Evolutionary conservation across 2,888 invertebrate genomes (phyloP).

Genomic region (Eristalis pertinax): DNA sequence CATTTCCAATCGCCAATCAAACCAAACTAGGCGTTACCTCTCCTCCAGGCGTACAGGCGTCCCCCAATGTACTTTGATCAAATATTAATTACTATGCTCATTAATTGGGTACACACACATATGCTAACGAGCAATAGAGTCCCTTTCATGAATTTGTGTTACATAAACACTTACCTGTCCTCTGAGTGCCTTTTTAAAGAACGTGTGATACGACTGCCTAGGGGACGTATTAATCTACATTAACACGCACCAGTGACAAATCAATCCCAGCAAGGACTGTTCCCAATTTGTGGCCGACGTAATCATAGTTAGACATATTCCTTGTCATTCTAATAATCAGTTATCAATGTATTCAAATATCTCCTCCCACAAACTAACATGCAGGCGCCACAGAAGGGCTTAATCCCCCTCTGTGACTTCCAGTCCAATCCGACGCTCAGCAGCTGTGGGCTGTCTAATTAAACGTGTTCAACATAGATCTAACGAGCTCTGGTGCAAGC

Average conservation of each 20-base stretch:
- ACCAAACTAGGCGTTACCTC: not conserved
- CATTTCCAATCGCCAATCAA: not conserved
- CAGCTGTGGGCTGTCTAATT: conserved; percentile 40
- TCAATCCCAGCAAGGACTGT: conserved; percentile 1
- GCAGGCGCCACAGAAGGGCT: not conserved
- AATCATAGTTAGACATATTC: not conserved
- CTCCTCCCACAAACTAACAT: not conserved
- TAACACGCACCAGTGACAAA: not conserved
- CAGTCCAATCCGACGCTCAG: not conserved
- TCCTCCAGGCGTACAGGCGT: not conserved
- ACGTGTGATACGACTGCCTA: not conserved
- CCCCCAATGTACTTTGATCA: not conserved
- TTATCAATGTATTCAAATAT: conserved; percentile 2
- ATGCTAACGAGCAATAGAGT: not conserved
- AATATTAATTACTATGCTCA: conserved; percentile 15
- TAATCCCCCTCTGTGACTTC: conserved; percentile 2
- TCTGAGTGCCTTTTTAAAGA: not conserved
- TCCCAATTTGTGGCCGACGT: conserved; percentile 11
- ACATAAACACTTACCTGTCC: not conserved
- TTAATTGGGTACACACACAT: conserved; percentile 7
- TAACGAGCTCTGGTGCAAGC: conserved; percentile 24
- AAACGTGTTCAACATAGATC: conserved; percentile 51
- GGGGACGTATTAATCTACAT: conserved; percentile 14
- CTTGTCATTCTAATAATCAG: not conserved
- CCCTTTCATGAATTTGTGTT: not conserved